Evolutionary conservation across 1,140 invertebrate species (phyloP), one percentile per base, ranked within the genome.

Genomic region (Drosophila pachea): DNA sequence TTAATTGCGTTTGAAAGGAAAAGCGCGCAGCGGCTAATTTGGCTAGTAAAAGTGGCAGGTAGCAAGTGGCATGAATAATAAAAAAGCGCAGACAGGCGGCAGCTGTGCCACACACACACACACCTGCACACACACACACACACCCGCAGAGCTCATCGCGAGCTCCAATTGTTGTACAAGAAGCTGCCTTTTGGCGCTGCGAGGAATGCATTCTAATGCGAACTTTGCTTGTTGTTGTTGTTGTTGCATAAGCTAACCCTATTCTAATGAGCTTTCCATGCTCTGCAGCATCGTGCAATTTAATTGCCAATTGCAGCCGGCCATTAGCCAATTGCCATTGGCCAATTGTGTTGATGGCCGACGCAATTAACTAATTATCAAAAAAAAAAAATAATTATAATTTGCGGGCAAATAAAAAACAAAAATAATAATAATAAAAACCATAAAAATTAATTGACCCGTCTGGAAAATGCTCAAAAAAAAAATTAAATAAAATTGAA

Each of bases 1-100:
- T 79, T 84, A 84, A 84, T 84, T 84, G 79, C 79, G 86, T 86
- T 84, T 84, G 60, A 79, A 84, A 84, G 76, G 74, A 86, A 81
- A 77, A 76, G 73, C 76, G 78, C 68, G 70, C 22, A 76, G 58
- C 65, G 74, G 77, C 81, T 86, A 86, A 86, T 86, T 86, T 86
- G 77, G 67, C 77, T 81, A 86, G 82, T 86, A 82, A 81, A 72
- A 86, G 76, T 83, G 73, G 54, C 40, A 42, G 38, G 11, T 12
- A 38, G 52, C 52, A 54, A 54, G 40, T 56, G 54, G 76, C 76
- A 83, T 78, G 78, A 83, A 83, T 83, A 82, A 83, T 82, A 83
- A 82, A 82, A 65, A 7, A 60, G 48, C 56, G 36, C 49, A 64
- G 62, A 64, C 60, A 69, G 52, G 40, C 7, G 16, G 69, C 38